A percentile compares a stretch with the other conserved stretches of the same genome.
Conservation (phyloP, 2,113 vertebrate species). For the Semnornis frantzii region DNA sequence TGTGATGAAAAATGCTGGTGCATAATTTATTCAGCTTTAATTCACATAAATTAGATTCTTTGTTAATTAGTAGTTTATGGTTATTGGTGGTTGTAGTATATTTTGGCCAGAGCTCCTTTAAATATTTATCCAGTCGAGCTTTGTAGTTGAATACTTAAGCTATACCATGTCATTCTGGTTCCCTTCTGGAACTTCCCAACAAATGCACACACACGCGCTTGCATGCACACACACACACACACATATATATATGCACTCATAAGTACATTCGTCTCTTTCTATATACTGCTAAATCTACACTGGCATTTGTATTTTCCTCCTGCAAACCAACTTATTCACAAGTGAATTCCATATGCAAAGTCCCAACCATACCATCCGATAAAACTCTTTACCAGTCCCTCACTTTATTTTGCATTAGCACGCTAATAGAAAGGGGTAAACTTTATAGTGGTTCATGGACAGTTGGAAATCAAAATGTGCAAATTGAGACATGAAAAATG, state of each 20-base stretch:
- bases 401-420: neutral
- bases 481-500: neutral
- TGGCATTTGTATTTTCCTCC: neutral
- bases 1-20: neutral
- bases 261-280: neutral
- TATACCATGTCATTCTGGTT: neutral
- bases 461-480: neutral
- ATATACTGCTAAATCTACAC: neutral
- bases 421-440: neutral
- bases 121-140: neutral
- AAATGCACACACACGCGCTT: neutral
- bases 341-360: neutral
- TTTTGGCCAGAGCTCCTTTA: neutral
- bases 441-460: neutral
- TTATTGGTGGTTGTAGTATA: neutral
- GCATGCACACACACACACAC: neutral
- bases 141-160: neutral
- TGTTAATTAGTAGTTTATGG: neutral
- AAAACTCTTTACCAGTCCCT: neutral
- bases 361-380: neutral
- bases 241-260: neutral
- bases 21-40: neutral
- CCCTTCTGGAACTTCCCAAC: neutral
- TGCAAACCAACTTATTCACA: neutral
- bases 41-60: neutral